A percentile compares a stretch with the other conserved stretches of the same genome.
These are phyloP conservation scores for Ryuthela nishihirai DNA, from an alignment of 2,888 invertebrate genomes.

Conservation along the genomic window DNA sequence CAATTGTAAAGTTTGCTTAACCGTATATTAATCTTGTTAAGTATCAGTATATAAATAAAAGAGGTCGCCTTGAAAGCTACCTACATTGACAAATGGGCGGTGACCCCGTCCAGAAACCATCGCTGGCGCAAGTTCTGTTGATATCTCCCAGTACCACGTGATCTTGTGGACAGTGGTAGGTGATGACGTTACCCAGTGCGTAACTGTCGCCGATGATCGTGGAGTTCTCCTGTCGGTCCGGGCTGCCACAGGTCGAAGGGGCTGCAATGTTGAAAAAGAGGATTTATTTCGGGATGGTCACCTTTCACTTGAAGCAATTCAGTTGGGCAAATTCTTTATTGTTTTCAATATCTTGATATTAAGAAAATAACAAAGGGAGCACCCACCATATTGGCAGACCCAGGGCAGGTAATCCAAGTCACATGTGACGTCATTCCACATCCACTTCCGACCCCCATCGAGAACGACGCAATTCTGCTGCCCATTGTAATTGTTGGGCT, in stretches of 20 bases:
- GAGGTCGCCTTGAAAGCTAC: too few species aligned
- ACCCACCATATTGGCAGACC: conserved; percentile 66
- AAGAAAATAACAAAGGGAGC: too few species aligned
- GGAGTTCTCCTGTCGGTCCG: conserved; percentile 71
- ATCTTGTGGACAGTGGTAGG: conserved; percentile 74
- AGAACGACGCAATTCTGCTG: conserved; percentile 95
- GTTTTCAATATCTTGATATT: too few species aligned
- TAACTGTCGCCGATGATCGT: conserved; percentile 62
- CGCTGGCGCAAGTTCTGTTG: conserved; percentile 64
- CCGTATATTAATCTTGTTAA: too few species aligned
- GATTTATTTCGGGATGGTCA: too few species aligned
- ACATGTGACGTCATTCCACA: conserved; percentile 92
- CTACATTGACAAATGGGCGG: conserved; percentile 75
- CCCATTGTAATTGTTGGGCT: conserved; percentile 91
- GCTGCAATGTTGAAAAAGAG: conserved; percentile 55
- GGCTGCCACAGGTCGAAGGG: conserved; percentile 80
- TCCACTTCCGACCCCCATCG: conserved; percentile 83
- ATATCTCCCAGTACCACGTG: conserved; percentile 69
- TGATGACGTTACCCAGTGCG: conserved; percentile 60
- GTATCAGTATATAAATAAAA: too few species aligned
- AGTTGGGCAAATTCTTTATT: too few species aligned
- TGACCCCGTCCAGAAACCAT: conserved; percentile 77
- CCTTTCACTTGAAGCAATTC: too few species aligned
- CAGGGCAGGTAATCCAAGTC: conserved; percentile 87
- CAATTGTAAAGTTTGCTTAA: too few species aligned